Evolutionary conservation across 2,888 invertebrate genomes (phyloP).

Genomic region (Philonicus albiceps): DNA sequence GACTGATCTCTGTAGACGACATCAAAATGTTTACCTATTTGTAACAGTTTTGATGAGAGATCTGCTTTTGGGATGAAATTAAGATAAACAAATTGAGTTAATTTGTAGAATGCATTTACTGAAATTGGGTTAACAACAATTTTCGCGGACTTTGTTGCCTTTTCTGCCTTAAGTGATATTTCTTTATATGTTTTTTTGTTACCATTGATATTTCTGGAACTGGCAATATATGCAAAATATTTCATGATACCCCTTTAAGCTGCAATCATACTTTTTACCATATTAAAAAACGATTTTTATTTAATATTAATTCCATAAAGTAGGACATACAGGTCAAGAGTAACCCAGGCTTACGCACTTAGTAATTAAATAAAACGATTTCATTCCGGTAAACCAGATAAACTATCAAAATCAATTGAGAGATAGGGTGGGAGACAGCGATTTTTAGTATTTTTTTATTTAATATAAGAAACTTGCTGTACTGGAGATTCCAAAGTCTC

Average conservation of each 20-base stretch:
- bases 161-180: background rate
- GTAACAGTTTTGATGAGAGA: background rate
- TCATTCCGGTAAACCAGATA: no score
- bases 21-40: background rate
- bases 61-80: background rate
- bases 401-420: no score
- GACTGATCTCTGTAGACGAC: background rate
- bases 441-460: no score
- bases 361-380: no score
- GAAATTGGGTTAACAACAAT: background rate
- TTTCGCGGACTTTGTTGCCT: background rate
- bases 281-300: background rate
- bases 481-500: no score
- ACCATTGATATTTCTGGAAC: background rate
- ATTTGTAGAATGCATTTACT: background rate
- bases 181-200: background rate
- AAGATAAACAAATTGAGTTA: conserved; percentile 6
- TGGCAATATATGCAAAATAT: background rate
- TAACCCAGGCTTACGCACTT: no score
- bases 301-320: no score
- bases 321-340: no score
- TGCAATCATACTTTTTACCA: background rate
- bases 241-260: background rate
- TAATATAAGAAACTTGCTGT: no score
- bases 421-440: no score